Conservation (phyloP, 2,888 invertebrate genomes). For the Nasonia oneida region DNA sequence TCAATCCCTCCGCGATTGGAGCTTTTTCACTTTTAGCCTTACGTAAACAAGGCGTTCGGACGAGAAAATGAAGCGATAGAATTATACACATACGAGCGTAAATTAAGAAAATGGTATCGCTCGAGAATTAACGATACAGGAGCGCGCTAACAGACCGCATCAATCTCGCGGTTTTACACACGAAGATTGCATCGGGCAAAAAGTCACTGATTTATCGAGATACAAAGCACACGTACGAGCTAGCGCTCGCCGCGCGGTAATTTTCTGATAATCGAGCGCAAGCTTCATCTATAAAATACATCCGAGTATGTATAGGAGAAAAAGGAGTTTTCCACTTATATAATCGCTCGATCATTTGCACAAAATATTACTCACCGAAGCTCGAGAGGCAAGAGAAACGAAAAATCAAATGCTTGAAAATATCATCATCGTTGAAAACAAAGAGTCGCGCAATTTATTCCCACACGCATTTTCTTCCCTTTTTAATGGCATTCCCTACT, state of each 20-base stretch:
- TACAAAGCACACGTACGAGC: not conserved
- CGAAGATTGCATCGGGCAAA: not conserved
- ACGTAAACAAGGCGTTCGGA: not conserved
- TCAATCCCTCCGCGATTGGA: not conserved
- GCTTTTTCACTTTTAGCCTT: not conserved
- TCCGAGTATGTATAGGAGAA: not conserved
- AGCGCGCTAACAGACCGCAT: not conserved
- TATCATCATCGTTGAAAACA: too few species aligned
- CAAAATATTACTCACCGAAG: not conserved
- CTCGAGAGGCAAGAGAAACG: not conserved
- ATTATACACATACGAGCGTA: not conserved
- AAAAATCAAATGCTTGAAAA: not conserved
- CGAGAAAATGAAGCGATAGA: not conserved
- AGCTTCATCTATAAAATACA: not conserved
- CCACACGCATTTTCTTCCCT: slow-evolving; percentile 39
- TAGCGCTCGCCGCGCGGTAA: not conserved
- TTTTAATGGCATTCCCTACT: slow-evolving; percentile 45
- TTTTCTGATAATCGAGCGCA: slow-evolving; percentile 21
- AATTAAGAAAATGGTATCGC: slow-evolving; percentile 23
- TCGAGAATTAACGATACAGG: slow-evolving; percentile 15
- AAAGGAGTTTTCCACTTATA: not conserved
- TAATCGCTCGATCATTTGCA: not conserved
- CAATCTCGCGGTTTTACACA: slow-evolving; percentile 6
- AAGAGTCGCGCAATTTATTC: not conserved
- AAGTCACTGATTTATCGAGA: slow-evolving; percentile 29